Conservation (phyloP, 1,140 invertebrate species). For the Aphelinus atriplicis region DNA sequence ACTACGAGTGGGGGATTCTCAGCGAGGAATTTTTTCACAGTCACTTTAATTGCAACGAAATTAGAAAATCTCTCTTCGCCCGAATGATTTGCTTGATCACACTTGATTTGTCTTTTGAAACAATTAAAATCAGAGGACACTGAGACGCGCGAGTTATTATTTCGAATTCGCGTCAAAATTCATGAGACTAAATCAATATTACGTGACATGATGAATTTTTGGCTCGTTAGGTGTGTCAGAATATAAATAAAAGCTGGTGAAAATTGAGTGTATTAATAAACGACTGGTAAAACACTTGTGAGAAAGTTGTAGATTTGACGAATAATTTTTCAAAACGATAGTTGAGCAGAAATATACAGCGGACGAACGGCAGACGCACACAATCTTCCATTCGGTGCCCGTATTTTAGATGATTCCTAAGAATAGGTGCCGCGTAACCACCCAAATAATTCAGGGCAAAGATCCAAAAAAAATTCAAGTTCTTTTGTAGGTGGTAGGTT, state of each 20-base stretch:
- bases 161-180: too few species aligned
- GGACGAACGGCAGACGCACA: slow-evolving; percentile 36
- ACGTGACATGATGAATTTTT: too few species aligned
- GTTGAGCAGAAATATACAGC: slow-evolving; percentile 23
- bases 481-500: slow-evolving; percentile 34
- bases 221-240: too few species aligned
- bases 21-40: too few species aligned
- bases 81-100: too few species aligned
- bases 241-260: background rate
- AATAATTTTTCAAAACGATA: slow-evolving; percentile 17
- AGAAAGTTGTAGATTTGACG: slow-evolving; percentile 20
- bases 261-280: slow-evolving; percentile 19
- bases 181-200: too few species aligned
- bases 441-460: slow-evolving; percentile 59
- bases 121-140: too few species aligned
- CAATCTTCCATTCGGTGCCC: slow-evolving; percentile 42
- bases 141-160: too few species aligned
- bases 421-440: slow-evolving; percentile 58
- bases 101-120: too few species aligned
- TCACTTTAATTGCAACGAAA: too few species aligned
- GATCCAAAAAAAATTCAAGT: slow-evolving; percentile 57
- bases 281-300: slow-evolving; percentile 1
- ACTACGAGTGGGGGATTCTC: too few species aligned
- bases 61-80: too few species aligned
- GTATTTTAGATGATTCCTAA: slow-evolving; percentile 61